phyloP scores from a whole-genome alignment of 2,113 vertebrate species.

The Rhinogobius similis region DNA sequence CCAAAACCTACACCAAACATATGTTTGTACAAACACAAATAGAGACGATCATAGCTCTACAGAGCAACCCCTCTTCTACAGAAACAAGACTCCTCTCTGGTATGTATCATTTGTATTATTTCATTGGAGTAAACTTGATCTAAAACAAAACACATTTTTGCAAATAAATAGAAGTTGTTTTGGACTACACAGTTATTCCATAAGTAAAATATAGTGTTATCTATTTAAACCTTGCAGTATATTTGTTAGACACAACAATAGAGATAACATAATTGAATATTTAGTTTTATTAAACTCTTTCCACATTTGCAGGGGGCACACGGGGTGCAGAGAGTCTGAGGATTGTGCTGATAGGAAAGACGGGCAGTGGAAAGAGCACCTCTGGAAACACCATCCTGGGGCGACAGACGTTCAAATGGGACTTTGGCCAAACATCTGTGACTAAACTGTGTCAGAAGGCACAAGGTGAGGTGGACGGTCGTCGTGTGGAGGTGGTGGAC shows the following conservation, averaged over 20 bases:
- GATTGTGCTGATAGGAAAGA: conserved; percentile 36
- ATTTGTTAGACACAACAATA: too few relatives aligned
- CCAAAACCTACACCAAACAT: neutral
- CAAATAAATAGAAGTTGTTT: neutral
- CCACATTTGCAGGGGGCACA: neutral
- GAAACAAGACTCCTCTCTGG: neutral
- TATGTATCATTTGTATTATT: conserved; percentile 4
- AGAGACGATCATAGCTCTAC: neutral
- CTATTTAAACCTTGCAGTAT: neutral
- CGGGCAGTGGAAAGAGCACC: conserved; percentile 46
- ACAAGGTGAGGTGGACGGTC: neutral
- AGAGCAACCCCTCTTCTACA: neutral
- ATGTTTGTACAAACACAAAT: neutral
- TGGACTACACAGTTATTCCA: too few relatives aligned
- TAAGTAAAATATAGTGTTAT: neutral
- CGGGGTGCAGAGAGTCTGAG: conserved; percentile 2
- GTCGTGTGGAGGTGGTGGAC: conserved; percentile 21
- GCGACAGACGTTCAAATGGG: neutral
- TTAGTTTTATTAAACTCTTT: neutral
- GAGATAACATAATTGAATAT: neutral
- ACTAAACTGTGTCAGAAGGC: conserved; percentile 30
- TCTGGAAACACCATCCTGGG: conserved; percentile 46
- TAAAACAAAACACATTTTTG: too few relatives aligned
- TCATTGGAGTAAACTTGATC: too few relatives aligned
- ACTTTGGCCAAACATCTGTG: neutral